Evolutionary conservation across 2,113 vertebrate species (phyloP).

Genomic region (rabbit (Oryctolagus cuniculus)): mOryCun1.1 NC_091440.1:1831501-1832000

Average conservation of each 20-base stretch:
- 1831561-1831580: not conserved
- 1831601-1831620: no score
- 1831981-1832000: not conserved
- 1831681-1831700: not conserved
- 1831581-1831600: not conserved
- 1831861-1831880: no score
- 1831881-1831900: no score
- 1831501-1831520: no score
- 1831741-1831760: rapidly evolving
- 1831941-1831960: not conserved
- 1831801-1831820: not conserved
- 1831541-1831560: no score
- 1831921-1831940: not conserved
- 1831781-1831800: not conserved
- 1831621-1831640: not conserved
- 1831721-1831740: not conserved
- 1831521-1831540: not conserved
- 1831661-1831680: rapidly evolving
- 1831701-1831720: no score
- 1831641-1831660: not conserved
- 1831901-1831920: no score
- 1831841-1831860: no score
- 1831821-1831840: not conserved
- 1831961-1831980: not conserved
- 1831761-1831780: not conserved